Base-by-base conservation (phyloP, 2,888 invertebrate species). In the Lumbricus terrestris region DNA sequence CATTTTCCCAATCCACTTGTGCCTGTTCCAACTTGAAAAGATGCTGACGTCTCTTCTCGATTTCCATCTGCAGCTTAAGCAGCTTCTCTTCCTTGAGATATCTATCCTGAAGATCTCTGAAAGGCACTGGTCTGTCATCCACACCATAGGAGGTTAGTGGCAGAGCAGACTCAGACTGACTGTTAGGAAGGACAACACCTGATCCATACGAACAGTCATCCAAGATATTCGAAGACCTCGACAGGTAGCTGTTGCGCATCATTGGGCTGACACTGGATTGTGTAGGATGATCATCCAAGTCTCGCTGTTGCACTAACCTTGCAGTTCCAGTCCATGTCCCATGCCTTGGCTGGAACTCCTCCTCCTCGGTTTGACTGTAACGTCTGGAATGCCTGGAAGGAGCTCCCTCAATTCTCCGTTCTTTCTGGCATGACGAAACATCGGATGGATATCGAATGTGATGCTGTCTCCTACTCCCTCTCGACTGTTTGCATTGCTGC, bases 11-110 rank as follows among this genome's bases (percentile, higher is more conserved):
- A 35, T 85, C 85, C 35, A 85, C 35, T 33, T 85, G 85, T 37
- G 85, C 34, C 85, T 37, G 85, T 85, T 85, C 85, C 91, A 40
- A 54, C 42, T 91, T 88, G 89, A 69, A 88, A 91, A 96, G 95
- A 93, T 96, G 96, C 92, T 95, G 95, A 82, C 96, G 95, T n/a
- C 96, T 94, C 89, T 96, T 95, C 29, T 96, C 96, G 91, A 96
- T 96, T 93, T 96, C 96, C 88, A 96, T 96, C 92, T 96, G 96
- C 90, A 96, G 95, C 92, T 96, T 95, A 82, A 95, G 95, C 93
- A 96, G 96, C 93, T 96, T 96, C 93, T 96, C 95, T 92, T 96
- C 96, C 82, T 96, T 94, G 34, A 95, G 95, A 91, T 96, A 93
- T 88, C 95, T 94, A 92, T 96, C 96, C 91, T 96, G 89, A 92